phyloP scores from a whole-genome alignment of 2,113 vertebrate genomes.

The Hymenochirus boettgeri region DNA sequence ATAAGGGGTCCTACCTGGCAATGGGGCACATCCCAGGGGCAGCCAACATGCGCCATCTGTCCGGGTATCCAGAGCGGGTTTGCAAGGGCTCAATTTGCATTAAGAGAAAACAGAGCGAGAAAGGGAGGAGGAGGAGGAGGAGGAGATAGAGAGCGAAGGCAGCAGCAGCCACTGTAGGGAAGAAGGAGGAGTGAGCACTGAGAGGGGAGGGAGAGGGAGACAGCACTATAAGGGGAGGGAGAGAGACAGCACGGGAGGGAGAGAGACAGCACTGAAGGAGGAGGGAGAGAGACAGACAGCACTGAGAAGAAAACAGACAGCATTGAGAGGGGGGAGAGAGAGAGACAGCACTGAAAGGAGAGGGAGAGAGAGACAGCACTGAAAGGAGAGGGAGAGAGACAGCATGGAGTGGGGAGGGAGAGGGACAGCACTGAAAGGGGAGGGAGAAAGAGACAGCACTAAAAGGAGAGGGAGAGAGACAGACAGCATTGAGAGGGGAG shows the following conservation, averaged over 20 bases:
- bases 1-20: constrained; percentile 23
- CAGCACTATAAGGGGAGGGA: background rate
- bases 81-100: constrained; percentile 30
- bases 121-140: constrained; percentile 14
- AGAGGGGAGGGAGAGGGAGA: constrained; percentile 14
- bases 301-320: no score
- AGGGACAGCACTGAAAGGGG: no score
- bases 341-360: background rate
- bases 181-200: constrained; percentile 26
- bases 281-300: no score
- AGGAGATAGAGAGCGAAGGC: constrained; percentile 19
- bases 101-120: constrained; percentile 33
- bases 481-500: background rate
- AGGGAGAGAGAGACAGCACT: background rate
- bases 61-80: constrained; percentile 12
- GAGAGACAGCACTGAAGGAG: no score
- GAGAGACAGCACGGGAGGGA: background rate
- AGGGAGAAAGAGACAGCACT: no score
- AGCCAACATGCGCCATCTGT: constrained; percentile 21
- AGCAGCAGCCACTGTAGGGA: constrained; percentile 31
- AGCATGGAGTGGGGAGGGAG: no score
- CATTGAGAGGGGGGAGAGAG: background rate
- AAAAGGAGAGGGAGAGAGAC: no score
- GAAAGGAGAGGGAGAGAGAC: no score
- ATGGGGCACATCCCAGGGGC: constrained; percentile 15